These are phyloP conservation scores for Anthopleura sola DNA, from an alignment of 64 coral and sea anemone genomes.

Conservation along the genomic window DNA sequence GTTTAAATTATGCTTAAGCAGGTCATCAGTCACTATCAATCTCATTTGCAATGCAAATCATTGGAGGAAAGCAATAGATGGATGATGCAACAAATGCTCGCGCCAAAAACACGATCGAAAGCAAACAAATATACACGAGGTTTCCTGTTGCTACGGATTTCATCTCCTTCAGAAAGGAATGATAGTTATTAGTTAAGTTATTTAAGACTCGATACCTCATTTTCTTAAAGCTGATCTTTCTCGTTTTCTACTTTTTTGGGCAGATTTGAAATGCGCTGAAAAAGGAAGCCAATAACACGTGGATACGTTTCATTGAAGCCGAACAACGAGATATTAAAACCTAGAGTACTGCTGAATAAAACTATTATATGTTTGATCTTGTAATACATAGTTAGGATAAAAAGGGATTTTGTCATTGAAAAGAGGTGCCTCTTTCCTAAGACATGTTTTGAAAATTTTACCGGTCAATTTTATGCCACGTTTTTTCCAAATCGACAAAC, in stretches of 20 bases:
- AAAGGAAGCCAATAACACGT: neutral
- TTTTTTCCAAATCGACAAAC: constrained; percentile 1
- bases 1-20: too few species aligned
- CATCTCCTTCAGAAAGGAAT: neutral
- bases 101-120: neutral
- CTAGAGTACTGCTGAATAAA: neutral
- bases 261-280: constrained; percentile 1
- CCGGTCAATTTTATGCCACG: neutral
- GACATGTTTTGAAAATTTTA: neutral
- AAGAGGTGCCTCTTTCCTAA: neutral
- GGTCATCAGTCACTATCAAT: neutral
- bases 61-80: neutral
- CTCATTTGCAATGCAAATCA: constrained; percentile 7
- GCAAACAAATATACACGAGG: neutral
- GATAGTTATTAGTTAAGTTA: neutral
- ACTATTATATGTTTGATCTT: neutral
- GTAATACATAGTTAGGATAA: neutral
- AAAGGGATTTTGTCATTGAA: neutral
- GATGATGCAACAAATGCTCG: constrained; percentile 35
- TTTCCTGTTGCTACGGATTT: neutral
- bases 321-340: neutral
- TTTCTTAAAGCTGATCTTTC: neutral
- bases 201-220: neutral
- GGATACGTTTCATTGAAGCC: neutral
- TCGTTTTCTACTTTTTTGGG: neutral